Base-by-base conservation (phyloP, 1,140 invertebrate genomes). In the Drosophila setifemur region DNA sequence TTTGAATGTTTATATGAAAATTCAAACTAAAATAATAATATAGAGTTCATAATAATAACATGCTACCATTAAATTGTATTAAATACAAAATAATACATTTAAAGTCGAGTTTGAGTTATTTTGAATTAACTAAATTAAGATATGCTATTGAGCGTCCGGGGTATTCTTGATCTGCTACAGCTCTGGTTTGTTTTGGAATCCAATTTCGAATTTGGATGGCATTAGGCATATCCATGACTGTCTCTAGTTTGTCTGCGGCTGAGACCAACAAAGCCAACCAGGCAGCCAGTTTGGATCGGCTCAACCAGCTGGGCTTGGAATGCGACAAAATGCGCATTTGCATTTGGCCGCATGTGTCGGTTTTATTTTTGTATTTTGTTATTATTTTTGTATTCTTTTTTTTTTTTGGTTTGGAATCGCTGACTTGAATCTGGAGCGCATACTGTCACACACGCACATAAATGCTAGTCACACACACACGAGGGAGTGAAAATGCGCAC, bases 311-410 rank as follows among this genome's bases (percentile, higher is more conserved):
- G 67, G 53, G 66, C 31, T 71, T 71, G 67, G 67, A 70, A 71
- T 71, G 67, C 67, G 44, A 48, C 60, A 64, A 64, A 64, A 39
- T 70, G 42, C 54, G 67, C 66, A 71, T 71, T 70, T 70, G 67
- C 67, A 69, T 60, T 58, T 71, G 44, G 43, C 43, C 67, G 47
- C 64, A 70, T 70, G 52, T 70, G 64, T 50, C 37, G 52, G 57
- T 43, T 53, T 58, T 61, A 26, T 57, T 61, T 58, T 14, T 37
- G 43, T 31, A n/a, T 60, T 40, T 39, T 50, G 12, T 11, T 57
- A 19, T 31, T 42, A 40, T 5, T 23, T 18, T 6, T 42, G n/a
- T n/a, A 12, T 42, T 21, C 25, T 52, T 7, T 14, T 18, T 18
- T 42, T 37, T 7, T 42, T 21, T 5, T n/a, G 18, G 12, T 7